Evolutionary conservation across 2,113 vertebrate species (phyloP).

Genomic region (Ursus arctos): DNA sequence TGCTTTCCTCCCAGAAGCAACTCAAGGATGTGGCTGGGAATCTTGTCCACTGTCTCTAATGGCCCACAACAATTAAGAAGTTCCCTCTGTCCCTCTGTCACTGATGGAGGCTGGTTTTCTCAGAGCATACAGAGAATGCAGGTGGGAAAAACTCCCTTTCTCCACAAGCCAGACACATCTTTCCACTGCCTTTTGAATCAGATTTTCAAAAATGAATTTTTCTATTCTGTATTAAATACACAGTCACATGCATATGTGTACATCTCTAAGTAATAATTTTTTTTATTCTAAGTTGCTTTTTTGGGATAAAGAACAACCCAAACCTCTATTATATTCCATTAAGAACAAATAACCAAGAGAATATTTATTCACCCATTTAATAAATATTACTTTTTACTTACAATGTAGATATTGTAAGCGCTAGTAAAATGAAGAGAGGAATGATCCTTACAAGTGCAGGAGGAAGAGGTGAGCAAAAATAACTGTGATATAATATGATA

Average conservation of each 20-base stretch:
- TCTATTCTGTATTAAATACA: not conserved
- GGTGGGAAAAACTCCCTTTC: not conserved
- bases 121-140: not conserved
- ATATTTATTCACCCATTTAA: slow-evolving; percentile 19
- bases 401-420: not conserved
- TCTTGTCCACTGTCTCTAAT: not conserved
- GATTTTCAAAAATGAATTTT: not conserved
- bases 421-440: slow-evolving; percentile 14
- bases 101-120: not conserved
- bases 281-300: slow-evolving; percentile 10
- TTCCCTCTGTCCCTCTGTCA: not conserved
- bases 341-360: not conserved
- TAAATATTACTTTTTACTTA: slow-evolving; percentile 37
- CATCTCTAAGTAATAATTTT: not conserved
- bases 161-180: not conserved
- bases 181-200: not conserved
- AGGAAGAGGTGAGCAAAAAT: slow-evolving; percentile 42
- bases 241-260: not conserved
- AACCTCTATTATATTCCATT: not conserved
- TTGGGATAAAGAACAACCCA: not conserved
- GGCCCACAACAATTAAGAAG: not conserved
- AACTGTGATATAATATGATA: not conserved
- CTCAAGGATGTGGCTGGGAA: not conserved
- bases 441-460: not conserved
- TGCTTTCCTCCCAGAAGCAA: not conserved